A percentile compares a stretch with the other conserved stretches of the same genome.
Evolutionary conservation across 2,797 vertebrate species (phyloP).

Genomic region (Hemitrygon akajei): DNA sequence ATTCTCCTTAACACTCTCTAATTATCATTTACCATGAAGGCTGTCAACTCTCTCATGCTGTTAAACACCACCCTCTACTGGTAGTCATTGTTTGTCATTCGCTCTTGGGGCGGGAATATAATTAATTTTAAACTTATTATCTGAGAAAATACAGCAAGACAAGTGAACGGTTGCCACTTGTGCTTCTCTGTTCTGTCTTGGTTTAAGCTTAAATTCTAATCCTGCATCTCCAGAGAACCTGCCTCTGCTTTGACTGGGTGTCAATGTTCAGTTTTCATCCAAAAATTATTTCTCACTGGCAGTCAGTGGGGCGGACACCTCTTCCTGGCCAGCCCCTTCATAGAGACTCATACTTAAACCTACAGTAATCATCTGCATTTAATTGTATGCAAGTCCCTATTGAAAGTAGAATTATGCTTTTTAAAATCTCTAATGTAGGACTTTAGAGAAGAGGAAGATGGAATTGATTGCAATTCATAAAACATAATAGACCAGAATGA

Average conservation of each 20-base stretch:
- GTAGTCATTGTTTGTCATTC: background rate
- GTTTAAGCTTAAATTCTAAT: background rate
- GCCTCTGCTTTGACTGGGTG: background rate
- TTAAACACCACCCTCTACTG: conserved; percentile 33
- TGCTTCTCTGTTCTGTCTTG: background rate
- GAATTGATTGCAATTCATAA: background rate
- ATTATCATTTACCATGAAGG: background rate
- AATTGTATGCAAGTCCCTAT: background rate
- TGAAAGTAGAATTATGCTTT: background rate
- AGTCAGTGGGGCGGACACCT: background rate
- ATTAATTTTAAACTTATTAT: background rate
- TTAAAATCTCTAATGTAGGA: background rate
- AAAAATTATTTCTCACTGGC: conserved; percentile 12
- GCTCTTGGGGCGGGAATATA: background rate
- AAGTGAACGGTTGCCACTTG: background rate
- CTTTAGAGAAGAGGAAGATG: background rate
- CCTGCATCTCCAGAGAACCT: background rate
- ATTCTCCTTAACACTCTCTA: background rate
- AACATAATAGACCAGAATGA: background rate
- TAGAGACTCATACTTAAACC: background rate
- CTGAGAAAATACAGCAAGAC: background rate
- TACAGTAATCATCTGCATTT: background rate
- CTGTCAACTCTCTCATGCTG: background rate
- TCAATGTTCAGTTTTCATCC: background rate
- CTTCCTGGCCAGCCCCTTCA: background rate